Evolutionary conservation across 2,888 invertebrate species (phyloP), one percentile per base, ranked within the genome.

Genomic region (Venusia cambrica): DNA sequence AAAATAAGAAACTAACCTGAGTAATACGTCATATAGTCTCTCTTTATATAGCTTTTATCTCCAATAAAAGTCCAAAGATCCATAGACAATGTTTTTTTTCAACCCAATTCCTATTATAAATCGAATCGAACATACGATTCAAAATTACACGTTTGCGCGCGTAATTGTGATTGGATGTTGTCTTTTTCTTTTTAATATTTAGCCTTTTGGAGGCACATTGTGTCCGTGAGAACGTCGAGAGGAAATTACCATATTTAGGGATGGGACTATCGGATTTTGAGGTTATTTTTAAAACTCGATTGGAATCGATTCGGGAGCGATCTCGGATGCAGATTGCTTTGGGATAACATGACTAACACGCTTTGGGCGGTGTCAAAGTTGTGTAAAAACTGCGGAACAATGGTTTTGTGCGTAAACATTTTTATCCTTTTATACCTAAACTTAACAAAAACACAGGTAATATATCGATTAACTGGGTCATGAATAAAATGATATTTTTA

Each of bases 201-300:
- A 59, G 57, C 52, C 57, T 73, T 75, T 75, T 79, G 69, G 60
- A 67, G 67, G 68, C 78, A 40, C 73, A 77, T 73, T 73, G 73
- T 75, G 69, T 71, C 68, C 81, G 81, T 83, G 84, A 83, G 85
- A 83, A 81, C 73, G 55, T 61, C 62, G 58, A 55, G 66, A 58
- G 57, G 66, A 77, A 83, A 85, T 85, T 84, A 87, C 83, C 83
- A 85, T 85, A 81, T 85, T 84, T 80, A 81, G 79, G 73, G 76
- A 73, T 73, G 65, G 83, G 85, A 79, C 83, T 83, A 84, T 76
- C 60, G 61, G 64, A 63, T 69, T 73, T 70, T 65, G 65, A 63
- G 61, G 60, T 65, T 62, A 64, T 69, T 70, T 72, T 62, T 45
- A 47, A 62, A 68, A 57, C 58, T 60, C 63, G 62, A 63, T 62